Conservation (phyloP, 2,888 invertebrate genomes). For the Troglohyphantes excavatus region DNA sequence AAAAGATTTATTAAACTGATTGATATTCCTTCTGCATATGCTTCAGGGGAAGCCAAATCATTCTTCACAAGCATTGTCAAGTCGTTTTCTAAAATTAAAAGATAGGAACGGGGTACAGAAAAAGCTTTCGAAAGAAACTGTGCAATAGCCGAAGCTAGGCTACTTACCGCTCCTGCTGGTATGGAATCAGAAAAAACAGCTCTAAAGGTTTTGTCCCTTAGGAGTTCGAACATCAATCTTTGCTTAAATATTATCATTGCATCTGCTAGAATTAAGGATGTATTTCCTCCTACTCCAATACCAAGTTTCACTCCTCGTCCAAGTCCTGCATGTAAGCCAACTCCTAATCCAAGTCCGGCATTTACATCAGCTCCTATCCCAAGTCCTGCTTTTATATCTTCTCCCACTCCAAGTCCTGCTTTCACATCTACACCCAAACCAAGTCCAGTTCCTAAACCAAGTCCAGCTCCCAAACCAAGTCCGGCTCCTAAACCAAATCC, state of each 20-base stretch:
- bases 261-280: background rate
- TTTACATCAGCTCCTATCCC: conserved; percentile 21
- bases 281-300: background rate
- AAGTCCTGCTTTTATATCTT: conserved; percentile 16
- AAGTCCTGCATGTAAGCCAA: background rate
- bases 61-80: background rate
- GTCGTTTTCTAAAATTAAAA: conserved; percentile 48
- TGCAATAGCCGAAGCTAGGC: conserved; percentile 39
- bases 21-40: conserved; percentile 44
- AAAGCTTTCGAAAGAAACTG: conserved; percentile 68
- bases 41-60: conserved; percentile 29
- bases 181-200: conserved; percentile 51
- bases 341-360: conserved; percentile 12
- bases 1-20: conserved; percentile 28
- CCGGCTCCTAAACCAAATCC: background rate
- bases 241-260: conserved; percentile 21
- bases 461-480: background rate
- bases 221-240: conserved; percentile 2
- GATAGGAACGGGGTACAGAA: conserved; percentile 46
- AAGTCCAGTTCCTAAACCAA: background rate
- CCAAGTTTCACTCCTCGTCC: conserved; percentile 13
- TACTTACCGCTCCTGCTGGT: conserved; percentile 39
- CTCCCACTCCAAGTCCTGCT: conserved; percentile 6
- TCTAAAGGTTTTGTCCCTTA: conserved; percentile 46
- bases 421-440: conserved; percentile 3